Evolutionary conservation across 2,888 invertebrate genomes (phyloP).

Genomic region (Acanthoscelides obtectus): DNA sequence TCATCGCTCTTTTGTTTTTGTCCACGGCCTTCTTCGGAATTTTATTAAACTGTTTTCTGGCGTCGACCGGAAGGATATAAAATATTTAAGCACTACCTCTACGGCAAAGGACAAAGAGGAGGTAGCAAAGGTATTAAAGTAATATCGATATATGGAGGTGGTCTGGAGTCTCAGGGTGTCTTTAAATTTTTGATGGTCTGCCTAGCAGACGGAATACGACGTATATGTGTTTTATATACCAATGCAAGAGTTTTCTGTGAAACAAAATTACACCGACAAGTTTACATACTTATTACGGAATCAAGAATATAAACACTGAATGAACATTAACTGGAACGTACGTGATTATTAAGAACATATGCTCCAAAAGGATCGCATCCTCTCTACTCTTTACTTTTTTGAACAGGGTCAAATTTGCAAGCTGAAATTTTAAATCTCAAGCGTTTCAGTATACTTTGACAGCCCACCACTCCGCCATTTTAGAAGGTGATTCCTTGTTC

Average conservation of each 20-base stretch:
- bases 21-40: background rate
- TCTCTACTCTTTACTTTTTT: too few species aligned
- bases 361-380: too few species aligned
- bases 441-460: too few species aligned
- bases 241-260: background rate
- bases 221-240: background rate
- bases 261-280: too few species aligned
- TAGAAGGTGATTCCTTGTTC: too few species aligned
- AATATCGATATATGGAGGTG: slow-evolving; percentile 22
- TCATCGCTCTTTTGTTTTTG: background rate
- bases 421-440: too few species aligned
- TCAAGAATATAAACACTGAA: too few species aligned
- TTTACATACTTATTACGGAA: too few species aligned
- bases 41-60: slow-evolving; percentile 3
- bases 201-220: slow-evolving; percentile 21
- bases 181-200: slow-evolving; percentile 25
- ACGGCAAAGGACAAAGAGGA: slow-evolving; percentile 14
- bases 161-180: background rate
- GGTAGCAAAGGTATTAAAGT: slow-evolving; percentile 17
- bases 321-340: too few species aligned
- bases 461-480: too few species aligned
- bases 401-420: too few species aligned
- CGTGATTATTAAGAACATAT: too few species aligned
- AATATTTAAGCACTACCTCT: slow-evolving; percentile 3
- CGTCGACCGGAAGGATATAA: background rate